Evolutionary conservation across 2,888 invertebrate species (phyloP), one percentile per base, ranked within the genome.

Genomic region (Xestia ashworthii): DNA sequence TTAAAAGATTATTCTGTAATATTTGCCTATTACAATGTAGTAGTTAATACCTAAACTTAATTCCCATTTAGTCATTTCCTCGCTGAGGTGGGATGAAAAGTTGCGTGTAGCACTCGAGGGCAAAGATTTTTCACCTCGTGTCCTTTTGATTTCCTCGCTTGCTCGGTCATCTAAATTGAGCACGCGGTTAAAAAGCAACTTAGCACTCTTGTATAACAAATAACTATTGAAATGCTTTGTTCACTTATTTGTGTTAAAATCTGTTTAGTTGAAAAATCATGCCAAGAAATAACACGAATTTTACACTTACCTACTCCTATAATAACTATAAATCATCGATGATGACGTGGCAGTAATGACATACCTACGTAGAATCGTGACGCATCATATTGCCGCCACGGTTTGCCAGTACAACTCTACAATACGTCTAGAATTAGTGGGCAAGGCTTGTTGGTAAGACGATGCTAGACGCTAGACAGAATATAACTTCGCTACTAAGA

Each of bases 401-500:
- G 4, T 38, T 32, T 58, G 16, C 5, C 44, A 44, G 44, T 32
- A 32, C 32, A 32, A 32, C 32, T 11, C 44, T 5, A 50, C n/a
- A 50, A 44, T 38, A 44, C 14, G 25, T 74, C 16, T 25, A 25
- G 25, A 66, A 38, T 75, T 44, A 58, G 55, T 44, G 53, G 14
- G 16, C 25, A 41, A 69, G 32, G 5, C 48, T 19, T 50, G 48
- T 38, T 48, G 38, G 16, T 60, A 69, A 46, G 19, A 25, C 12
- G 8, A 53, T n/a, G 3, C 14, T 16, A 25, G 12, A 38, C 6
- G 22, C 11, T 14, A n/a, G 14, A 32, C 8, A 16, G 44, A 70
- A 78, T 32, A 70, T n/a, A 77, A 82, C 25, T 48, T 48, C n/a
- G 16, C 12, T 53, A 69, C 64, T 68, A 83, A 81, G 87, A 87